Conservation (phyloP, 2,797 vertebrate genomes). For the Lycodopsis pacificus region DNA sequence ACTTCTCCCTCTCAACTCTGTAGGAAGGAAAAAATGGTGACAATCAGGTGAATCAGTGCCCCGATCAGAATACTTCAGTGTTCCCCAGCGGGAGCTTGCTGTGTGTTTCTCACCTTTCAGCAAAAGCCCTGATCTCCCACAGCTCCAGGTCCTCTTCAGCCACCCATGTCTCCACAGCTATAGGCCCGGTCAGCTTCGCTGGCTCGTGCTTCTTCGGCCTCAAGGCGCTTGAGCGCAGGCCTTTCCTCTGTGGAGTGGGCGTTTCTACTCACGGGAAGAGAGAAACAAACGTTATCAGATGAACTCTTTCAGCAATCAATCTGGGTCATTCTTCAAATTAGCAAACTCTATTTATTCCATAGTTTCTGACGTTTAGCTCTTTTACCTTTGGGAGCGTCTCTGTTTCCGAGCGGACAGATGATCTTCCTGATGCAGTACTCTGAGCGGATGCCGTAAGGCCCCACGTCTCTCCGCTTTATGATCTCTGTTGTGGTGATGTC, state of each 20-base stretch:
- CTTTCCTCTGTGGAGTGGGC: constrained; percentile 97
- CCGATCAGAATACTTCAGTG: background rate
- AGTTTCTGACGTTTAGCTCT: background rate
- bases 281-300: background rate
- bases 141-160: constrained; percentile 96
- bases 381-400: constrained; percentile 94
- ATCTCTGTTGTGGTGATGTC: constrained; percentile 98
- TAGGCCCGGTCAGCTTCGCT: constrained; percentile 93
- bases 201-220: constrained; percentile 96
- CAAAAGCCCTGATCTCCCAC: constrained; percentile 98
- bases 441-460: constrained; percentile 94
- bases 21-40: background rate
- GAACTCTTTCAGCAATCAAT: too few species aligned
- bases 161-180: constrained; percentile 97
- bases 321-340: background rate
- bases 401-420: constrained; percentile 95
- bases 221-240: constrained; percentile 95
- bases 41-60: background rate
- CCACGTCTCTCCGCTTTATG: constrained; percentile 94
- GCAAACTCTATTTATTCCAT: background rate
- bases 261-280: constrained; percentile 85
- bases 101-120: constrained; percentile 89
- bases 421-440: constrained; percentile 99
- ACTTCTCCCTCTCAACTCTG: constrained; percentile 97
- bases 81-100: background rate